These are phyloP conservation scores for Eretmochelys imbricata DNA, from an alignment of 2,113 vertebrate genomes.

Conservation along the genomic window DNA sequence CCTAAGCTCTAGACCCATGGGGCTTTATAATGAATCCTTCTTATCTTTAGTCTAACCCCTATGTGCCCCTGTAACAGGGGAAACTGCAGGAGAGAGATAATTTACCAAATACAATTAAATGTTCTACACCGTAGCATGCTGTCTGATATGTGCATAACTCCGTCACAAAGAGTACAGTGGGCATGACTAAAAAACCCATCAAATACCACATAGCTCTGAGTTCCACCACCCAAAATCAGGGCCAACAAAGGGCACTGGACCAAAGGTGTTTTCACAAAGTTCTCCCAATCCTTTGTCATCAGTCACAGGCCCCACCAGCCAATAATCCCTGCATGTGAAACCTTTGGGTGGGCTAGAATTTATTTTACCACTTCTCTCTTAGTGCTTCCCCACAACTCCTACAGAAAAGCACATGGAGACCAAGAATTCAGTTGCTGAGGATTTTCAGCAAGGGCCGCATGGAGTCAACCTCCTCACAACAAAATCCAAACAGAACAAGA, in stretches of 20 bases:
- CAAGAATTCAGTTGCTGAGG: not conserved
- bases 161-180: not conserved
- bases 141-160: not conserved
- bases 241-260: rapidly evolving
- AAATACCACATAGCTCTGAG: not conserved
- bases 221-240: rapidly evolving
- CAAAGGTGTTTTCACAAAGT: not conserved
- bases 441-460: not conserved
- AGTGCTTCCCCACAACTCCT: not conserved
- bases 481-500: not conserved
- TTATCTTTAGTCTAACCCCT: not conserved
- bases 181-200: not conserved
- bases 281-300: not conserved
- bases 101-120: rapidly evolving
- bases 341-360: not conserved
- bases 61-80: not conserved
- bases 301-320: not conserved
- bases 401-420: not conserved
- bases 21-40: not conserved
- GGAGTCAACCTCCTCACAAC: not conserved
- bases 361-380: not conserved
- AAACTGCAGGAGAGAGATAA: not conserved
- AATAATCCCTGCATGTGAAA: not conserved
- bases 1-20: not conserved
- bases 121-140: not conserved